These are phyloP conservation scores for Ichneumoninae sp. DNA, from an alignment of 2,888 invertebrate species.

Conservation along the genomic window DNA sequence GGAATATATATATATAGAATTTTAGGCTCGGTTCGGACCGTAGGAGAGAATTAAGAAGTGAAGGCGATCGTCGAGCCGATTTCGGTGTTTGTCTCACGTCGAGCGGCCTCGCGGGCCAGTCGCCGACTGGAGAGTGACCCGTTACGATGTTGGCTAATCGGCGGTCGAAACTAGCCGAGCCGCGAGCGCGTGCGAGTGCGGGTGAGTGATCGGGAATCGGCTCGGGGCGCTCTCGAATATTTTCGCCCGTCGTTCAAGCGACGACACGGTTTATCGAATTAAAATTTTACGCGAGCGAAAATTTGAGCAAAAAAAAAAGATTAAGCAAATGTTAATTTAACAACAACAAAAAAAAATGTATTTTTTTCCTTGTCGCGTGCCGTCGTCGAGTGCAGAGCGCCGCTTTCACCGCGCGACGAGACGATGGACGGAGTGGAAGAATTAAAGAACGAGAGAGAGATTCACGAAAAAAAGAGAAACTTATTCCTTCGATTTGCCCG, in stretches of 20 bases:
- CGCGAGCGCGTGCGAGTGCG: constrained; percentile 43
- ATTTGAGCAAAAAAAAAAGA: background rate
- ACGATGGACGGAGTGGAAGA: background rate
- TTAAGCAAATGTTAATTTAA: background rate
- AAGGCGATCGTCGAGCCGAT: background rate
- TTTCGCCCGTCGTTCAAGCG: background rate
- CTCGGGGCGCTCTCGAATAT: constrained; percentile 24
- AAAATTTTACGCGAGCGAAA: constrained; percentile 4
- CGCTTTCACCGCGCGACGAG: constrained; percentile 15
- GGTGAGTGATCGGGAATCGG: constrained; percentile 51
- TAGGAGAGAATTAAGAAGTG: background rate
- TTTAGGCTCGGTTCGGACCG: constrained; percentile 34
- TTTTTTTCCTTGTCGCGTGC: constrained; percentile 14
- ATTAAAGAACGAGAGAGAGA: constrained; percentile 23
- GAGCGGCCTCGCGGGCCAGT: constrained; percentile 40
- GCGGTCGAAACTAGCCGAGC: constrained; percentile 33
- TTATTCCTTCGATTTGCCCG: constrained; percentile 14
- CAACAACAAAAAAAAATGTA: background rate
- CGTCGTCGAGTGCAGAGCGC: background rate
- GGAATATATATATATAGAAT: constrained; percentile 42
- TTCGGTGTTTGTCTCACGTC: constrained; percentile 30
- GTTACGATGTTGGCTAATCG: constrained; percentile 52
- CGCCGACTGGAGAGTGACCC: constrained; percentile 43
- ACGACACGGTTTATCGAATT: constrained; percentile 17
- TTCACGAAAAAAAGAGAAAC: background rate